Evolutionary conservation across 2,797 vertebrate genomes (phyloP).

Genomic region (Taenioides sp.): DNA sequence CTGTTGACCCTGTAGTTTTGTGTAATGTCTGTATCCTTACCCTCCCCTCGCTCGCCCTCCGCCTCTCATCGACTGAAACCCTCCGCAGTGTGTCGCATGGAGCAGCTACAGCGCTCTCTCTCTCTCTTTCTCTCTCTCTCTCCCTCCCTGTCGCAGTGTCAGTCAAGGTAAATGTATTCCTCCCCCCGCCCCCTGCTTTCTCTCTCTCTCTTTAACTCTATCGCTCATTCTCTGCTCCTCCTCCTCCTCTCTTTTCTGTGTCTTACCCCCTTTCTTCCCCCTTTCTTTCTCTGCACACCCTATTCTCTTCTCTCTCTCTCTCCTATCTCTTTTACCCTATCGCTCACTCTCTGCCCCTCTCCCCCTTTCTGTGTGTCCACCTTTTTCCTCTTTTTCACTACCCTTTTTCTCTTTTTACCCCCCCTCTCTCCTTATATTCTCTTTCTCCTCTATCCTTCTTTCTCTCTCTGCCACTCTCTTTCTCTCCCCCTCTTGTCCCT

Average conservation of each 20-base stretch:
- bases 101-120: not conserved
- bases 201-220: not conserved
- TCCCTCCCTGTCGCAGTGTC: constrained; percentile 72
- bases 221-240: not conserved
- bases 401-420: not conserved
- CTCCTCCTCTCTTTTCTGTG: not conserved
- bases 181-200: constrained; percentile 9
- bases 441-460: no score
- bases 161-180: constrained; percentile 72
- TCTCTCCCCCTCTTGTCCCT: not conserved
- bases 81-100: constrained; percentile 69
- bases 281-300: not conserved
- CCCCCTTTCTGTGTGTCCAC: no score
- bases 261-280: not conserved
- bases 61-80: constrained; percentile 23
- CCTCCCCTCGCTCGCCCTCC: not conserved
- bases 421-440: not conserved
- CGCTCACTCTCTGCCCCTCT: not conserved
- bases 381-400: no score
- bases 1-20: not conserved
- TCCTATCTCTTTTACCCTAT: not conserved
- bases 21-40: not conserved
- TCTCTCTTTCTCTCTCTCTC: constrained; percentile 21
- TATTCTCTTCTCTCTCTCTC: not conserved
- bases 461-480: not conserved